Conservation (phyloP, 2,797 vertebrate genomes). For the Acanthurus leucopareius region DNA sequence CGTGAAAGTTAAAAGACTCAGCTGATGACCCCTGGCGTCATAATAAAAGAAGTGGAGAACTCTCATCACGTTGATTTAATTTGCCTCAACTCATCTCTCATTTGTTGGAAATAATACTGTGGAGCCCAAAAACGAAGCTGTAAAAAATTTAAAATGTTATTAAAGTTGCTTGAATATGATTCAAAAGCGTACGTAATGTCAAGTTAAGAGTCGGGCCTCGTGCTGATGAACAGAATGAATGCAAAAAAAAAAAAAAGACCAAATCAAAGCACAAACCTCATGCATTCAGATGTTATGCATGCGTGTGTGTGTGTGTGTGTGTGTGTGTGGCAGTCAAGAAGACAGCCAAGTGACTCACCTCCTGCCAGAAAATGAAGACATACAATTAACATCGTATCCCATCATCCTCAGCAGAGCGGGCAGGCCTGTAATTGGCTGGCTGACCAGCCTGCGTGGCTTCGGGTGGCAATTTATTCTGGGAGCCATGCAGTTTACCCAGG, state of each 20-base stretch:
- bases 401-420: conserved; percentile 85
- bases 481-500: conserved; percentile 81
- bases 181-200: conserved; percentile 15
- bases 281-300: conserved; percentile 46
- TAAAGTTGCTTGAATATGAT: conserved; percentile 31
- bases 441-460: conserved; percentile 85
- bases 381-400: conserved; percentile 85
- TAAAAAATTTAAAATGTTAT: conserved; percentile 16
- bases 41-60: conserved; percentile 77
- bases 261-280: conserved; percentile 18
- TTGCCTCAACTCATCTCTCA: conserved; percentile 55
- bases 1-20: conserved; percentile 83
- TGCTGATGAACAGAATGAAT: neutral
- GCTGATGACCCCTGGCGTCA: conserved; percentile 77
- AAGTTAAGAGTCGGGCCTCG: neutral
- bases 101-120: conserved; percentile 36
- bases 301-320: conserved; percentile 11
- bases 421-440: conserved; percentile 84
- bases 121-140: conserved; percentile 34
- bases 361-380: conserved; percentile 84
- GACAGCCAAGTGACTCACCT: conserved; percentile 83
- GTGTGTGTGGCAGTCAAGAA: conserved; percentile 63
- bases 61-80: conserved; percentile 81
- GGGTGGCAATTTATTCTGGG: conserved; percentile 86
- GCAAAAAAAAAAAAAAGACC: conserved; percentile 1